Percentiles rank a stretch among this genome's conserved stretches.
Evolutionary conservation across 2,888 invertebrate species (phyloP).

Genomic region (Platycheirus rosarum): DNA sequence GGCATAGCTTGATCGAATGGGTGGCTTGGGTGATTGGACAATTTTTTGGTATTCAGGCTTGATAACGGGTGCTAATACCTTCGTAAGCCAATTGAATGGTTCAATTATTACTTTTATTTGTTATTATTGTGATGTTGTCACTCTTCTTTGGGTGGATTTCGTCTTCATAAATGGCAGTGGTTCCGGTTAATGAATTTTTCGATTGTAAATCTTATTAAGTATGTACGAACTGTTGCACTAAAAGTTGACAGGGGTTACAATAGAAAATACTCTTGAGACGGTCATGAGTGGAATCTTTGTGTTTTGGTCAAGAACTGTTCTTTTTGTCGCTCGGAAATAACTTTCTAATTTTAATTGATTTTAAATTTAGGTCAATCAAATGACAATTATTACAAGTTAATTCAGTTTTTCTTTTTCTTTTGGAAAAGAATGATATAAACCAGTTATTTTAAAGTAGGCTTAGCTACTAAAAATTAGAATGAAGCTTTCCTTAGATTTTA

Average conservation of each 20-base stretch:
- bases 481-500: no score
- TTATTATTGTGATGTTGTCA: conserved; percentile 11
- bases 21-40: conserved; percentile 11
- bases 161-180: conserved; percentile 42
- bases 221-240: conserved; percentile 37
- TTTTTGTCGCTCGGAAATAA: conserved; percentile 36
- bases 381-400: neutral
- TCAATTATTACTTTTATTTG: conserved; percentile 34
- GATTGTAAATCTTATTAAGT: conserved; percentile 29
- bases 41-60: conserved; percentile 45
- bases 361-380: conserved; percentile 19
- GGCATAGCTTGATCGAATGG: conserved; percentile 22
- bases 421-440: no score
- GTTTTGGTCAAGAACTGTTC: conserved; percentile 59
- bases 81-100: conserved; percentile 39
- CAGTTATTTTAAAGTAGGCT: no score
- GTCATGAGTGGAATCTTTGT: conserved; percentile 5
- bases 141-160: conserved; percentile 29
- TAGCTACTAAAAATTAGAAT: no score
- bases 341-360: conserved; percentile 49
- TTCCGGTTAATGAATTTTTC: conserved; percentile 52
- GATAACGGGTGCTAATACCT: conserved; percentile 53
- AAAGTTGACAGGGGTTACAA: conserved; percentile 20
- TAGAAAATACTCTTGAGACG: neutral
- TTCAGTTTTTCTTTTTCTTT: no score